Conservation (phyloP, 2,797 vertebrate genomes). For the Epinephelus coioides region DNA sequence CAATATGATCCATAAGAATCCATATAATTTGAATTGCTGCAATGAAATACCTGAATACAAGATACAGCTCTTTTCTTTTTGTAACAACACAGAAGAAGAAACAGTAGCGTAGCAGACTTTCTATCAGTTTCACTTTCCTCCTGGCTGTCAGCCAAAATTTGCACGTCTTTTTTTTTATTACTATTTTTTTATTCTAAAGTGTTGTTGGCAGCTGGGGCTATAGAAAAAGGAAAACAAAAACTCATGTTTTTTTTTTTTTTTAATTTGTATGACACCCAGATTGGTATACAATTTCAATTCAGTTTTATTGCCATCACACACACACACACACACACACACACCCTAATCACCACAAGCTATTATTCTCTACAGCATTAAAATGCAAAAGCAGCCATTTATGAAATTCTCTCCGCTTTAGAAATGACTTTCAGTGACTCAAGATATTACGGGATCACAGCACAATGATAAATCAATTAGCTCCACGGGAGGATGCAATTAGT, state of each 20-base stretch:
- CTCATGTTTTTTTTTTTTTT: background rate
- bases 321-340: background rate
- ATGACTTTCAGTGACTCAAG: constrained; percentile 51
- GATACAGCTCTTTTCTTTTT: background rate
- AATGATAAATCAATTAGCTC: constrained; percentile 69
- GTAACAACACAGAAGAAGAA: background rate
- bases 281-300: constrained; percentile 34
- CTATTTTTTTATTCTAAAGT: background rate
- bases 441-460: constrained; percentile 62
- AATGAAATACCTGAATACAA: background rate
- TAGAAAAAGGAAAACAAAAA: background rate
- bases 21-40: background rate
- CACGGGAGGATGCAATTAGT: constrained; percentile 72
- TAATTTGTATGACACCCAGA: constrained; percentile 19
- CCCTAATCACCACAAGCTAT: constrained; percentile 26
- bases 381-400: constrained; percentile 57
- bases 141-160: constrained; percentile 20
- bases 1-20: too few relatives aligned
- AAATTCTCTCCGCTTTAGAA: constrained; percentile 53
- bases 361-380: constrained; percentile 54
- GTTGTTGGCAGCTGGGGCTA: constrained; percentile 38
- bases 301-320: background rate
- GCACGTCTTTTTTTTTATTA: background rate
- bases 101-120: background rate
- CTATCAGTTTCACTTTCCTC: constrained; percentile 4